Evolutionary conservation across 2,113 vertebrate genomes (phyloP).

Genomic region (Notechis scutatus): DNA sequence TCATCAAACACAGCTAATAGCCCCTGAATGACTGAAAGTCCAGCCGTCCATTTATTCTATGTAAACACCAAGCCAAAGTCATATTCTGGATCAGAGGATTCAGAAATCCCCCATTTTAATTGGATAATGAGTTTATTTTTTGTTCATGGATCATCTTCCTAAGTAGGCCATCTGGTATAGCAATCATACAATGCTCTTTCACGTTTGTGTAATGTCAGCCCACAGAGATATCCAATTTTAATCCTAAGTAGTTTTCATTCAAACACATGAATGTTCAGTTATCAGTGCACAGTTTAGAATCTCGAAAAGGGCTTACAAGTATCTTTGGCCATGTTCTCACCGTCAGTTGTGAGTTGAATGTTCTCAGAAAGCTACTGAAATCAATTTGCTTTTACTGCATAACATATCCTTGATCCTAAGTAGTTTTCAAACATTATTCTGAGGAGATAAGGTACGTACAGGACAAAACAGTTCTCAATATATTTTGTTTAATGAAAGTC

Average conservation of each 20-base stretch:
- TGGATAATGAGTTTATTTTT: conserved; percentile 16
- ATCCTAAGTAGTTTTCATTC: not conserved
- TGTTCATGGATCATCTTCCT: conserved; percentile 10
- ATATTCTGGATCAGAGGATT: not conserved
- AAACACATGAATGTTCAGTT: not conserved
- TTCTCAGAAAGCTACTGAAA: not conserved
- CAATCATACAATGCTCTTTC: not conserved
- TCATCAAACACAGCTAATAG: conserved; percentile 4
- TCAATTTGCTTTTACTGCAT: not conserved
- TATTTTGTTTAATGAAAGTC: not conserved
- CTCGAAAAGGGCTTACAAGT: not conserved
- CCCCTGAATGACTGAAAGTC: not conserved
- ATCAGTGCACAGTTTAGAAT: not conserved
- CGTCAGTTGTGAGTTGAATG: not conserved
- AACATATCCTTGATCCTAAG: not conserved
- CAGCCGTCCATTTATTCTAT: not conserved
- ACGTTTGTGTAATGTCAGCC: not conserved
- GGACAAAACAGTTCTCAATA: not conserved
- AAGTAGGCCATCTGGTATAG: not conserved
- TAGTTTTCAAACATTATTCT: not conserved
- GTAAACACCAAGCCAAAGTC: not conserved
- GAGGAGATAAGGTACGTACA: not conserved
- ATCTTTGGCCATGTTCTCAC: not conserved
- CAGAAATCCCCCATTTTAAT: not conserved
- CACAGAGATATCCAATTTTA: not conserved